Conservation (phyloP, 2,797 vertebrate species). For the Agapornis canus region DNA sequence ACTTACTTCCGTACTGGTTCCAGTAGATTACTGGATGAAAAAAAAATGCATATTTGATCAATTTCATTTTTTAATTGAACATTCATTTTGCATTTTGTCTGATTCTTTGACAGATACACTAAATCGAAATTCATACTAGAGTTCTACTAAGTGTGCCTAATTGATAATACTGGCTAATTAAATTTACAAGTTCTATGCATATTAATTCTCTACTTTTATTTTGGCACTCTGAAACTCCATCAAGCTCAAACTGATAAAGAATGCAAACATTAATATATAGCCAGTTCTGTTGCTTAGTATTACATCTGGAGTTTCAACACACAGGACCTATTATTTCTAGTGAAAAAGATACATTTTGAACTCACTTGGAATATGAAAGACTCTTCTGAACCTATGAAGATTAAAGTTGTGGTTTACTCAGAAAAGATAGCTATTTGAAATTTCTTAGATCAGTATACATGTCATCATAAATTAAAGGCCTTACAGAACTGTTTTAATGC, state of each 20-base stretch:
- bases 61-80: not conserved
- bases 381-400: not conserved
- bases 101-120: not conserved
- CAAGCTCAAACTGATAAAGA: not conserved
- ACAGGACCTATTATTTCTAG: not conserved
- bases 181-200: slow-evolving; percentile 27
- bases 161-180: slow-evolving; percentile 9
- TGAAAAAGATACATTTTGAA: not conserved
- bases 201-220: slow-evolving; percentile 40
- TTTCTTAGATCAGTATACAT: not conserved
- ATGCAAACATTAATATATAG: not conserved
- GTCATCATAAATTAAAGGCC: not conserved
- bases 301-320: not conserved
- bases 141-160: slow-evolving; percentile 18
- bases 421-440: not conserved
- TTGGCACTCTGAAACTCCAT: slow-evolving; percentile 17
- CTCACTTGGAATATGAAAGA: not conserved
- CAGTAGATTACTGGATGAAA: not conserved
- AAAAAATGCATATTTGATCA: not conserved
- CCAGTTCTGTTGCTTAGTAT: not conserved
- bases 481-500: not conserved
- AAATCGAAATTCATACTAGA: not conserved
- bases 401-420: not conserved
- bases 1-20: not conserved
- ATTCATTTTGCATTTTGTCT: slow-evolving; percentile 13